phyloP scores from a whole-genome alignment of 2,888 invertebrate species.

The Drosophila paracracens region DNA sequence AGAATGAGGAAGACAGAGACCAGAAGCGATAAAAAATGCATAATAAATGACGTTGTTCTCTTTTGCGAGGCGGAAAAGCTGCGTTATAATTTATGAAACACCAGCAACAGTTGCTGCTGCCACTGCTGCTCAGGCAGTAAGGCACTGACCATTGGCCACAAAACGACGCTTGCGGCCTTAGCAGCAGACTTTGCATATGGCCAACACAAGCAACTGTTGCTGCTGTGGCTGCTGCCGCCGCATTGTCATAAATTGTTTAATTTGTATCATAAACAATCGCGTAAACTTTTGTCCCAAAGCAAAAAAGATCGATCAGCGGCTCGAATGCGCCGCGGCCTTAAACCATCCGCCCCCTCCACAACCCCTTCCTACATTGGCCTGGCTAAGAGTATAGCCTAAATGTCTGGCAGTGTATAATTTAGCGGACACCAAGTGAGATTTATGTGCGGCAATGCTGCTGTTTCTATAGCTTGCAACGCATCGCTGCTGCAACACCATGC shows the following conservation, averaged over 20 bases:
- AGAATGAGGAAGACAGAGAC: slow-evolving; percentile 49
- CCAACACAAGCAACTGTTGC: slow-evolving; percentile 46
- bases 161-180: slow-evolving; percentile 64
- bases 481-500: slow-evolving; percentile 21
- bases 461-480: slow-evolving; percentile 52
- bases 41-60: slow-evolving; percentile 82
- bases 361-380: slow-evolving; percentile 45
- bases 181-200: slow-evolving; percentile 70
- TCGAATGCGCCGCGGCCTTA: slow-evolving; percentile 37
- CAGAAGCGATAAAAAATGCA: slow-evolving; percentile 84
- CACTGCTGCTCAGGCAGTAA: slow-evolving; percentile 38
- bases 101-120: slow-evolving; percentile 60
- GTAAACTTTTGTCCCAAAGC: slow-evolving; percentile 84
- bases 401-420: slow-evolving; percentile 85
- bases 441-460: slow-evolving; percentile 83
- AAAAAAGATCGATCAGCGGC: slow-evolving; percentile 83
- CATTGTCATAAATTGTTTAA: slow-evolving; percentile 85
- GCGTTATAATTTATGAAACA: slow-evolving; percentile 83
- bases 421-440: slow-evolving; percentile 85
- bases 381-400: slow-evolving; percentile 84
- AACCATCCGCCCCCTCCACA: slow-evolving; percentile 10
- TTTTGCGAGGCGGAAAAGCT: slow-evolving; percentile 73
- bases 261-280: slow-evolving; percentile 86
- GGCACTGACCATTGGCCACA: slow-evolving; percentile 54
- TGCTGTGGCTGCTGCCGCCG: slow-evolving; percentile 55